These are phyloP conservation scores for Erythrocercus mccallii DNA, from an alignment of 2,113 vertebrate genomes.

Conservation along the genomic window DNA sequence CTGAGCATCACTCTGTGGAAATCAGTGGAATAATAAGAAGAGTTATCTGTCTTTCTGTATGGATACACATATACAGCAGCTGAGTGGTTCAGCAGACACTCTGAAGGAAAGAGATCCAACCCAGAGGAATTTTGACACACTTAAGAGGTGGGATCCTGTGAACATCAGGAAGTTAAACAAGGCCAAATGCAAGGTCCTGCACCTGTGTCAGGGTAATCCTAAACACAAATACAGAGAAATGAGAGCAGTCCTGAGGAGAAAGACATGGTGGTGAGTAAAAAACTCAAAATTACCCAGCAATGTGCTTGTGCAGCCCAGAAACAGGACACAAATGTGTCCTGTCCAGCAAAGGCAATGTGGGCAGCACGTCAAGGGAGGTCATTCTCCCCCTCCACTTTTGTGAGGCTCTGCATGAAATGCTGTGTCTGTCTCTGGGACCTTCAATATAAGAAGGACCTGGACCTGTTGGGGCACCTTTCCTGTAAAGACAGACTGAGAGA, in stretches of 20 bases:
- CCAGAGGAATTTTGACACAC: background rate
- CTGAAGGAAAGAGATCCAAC: background rate
- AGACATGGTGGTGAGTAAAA: background rate
- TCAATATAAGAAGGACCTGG: background rate
- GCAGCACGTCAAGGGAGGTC: no score
- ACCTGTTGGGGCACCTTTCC: background rate
- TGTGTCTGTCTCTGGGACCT: background rate
- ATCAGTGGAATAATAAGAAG: background rate
- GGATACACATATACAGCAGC: background rate
- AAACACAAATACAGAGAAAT: background rate
- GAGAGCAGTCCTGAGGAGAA: background rate
- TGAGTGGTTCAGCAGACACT: background rate
- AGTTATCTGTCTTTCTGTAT: background rate
- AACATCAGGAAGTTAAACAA: background rate
- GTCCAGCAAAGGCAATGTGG: rapidly evolving
- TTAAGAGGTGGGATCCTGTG: background rate
- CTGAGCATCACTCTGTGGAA: background rate
- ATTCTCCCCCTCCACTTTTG: background rate
- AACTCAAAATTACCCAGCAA: background rate
- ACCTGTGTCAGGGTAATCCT: no score
- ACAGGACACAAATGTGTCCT: background rate
- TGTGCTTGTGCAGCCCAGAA: background rate
- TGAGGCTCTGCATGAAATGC: background rate
- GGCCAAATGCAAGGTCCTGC: background rate
- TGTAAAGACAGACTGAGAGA: background rate